phyloP scores from a whole-genome alignment of 2,888 invertebrate species.

The Rhimphoctona megacephalus region DNA sequence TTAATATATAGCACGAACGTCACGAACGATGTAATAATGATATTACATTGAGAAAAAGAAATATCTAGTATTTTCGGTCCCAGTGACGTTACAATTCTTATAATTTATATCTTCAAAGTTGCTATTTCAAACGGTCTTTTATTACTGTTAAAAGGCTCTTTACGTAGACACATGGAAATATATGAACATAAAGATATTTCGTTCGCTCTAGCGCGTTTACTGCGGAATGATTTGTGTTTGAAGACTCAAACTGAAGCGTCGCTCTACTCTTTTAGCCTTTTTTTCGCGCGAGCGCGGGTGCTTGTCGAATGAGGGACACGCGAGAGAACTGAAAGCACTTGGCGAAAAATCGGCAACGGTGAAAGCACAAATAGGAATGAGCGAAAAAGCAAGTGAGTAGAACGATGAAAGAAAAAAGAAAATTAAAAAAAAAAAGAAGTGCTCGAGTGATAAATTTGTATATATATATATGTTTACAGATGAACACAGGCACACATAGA shows the following conservation, averaged over 20 bases:
- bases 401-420: conserved; percentile 13
- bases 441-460: neutral
- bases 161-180: neutral
- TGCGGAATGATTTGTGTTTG: conserved; percentile 19
- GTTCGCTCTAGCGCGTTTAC: neutral
- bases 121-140: neutral
- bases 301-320: neutral
- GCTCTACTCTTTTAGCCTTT: neutral
- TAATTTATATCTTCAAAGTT: neutral
- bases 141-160: neutral
- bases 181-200: neutral
- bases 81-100: neutral
- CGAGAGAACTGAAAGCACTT: conserved; percentile 22
- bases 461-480: neutral
- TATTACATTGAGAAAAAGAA: neutral
- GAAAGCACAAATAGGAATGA: conserved; percentile 13
- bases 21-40: no score
- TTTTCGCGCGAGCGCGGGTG: neutral
- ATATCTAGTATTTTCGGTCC: neutral
- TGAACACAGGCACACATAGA: neutral
- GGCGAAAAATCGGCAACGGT: conserved; percentile 18
- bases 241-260: conserved; percentile 25
- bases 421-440: conserved; percentile 17
- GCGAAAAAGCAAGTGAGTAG: conserved; percentile 16
- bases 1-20: no score